These are phyloP conservation scores for Brachionus paranguensis DNA, from an alignment of 1,140 invertebrate species.

Conservation along the genomic window DNA sequence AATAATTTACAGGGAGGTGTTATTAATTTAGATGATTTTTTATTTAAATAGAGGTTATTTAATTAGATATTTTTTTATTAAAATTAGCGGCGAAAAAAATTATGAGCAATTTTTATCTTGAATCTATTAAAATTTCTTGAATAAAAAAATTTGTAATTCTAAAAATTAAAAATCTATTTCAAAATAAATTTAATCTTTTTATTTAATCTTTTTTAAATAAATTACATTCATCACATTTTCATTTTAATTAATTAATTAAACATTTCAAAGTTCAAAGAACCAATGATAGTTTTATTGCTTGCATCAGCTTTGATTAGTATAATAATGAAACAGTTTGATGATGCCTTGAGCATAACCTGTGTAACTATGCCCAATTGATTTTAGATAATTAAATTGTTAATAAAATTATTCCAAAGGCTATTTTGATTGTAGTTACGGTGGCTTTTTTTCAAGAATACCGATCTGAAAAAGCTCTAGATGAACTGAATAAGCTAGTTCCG, in stretches of 20 bases:
- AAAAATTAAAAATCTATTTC: too few species aligned
- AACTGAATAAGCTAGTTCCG: conserved; percentile 94
- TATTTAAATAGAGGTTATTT: too few species aligned
- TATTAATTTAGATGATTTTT: too few species aligned
- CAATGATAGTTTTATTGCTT: conserved; percentile 84
- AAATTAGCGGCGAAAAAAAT: too few species aligned
- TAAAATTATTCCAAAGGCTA: conserved; percentile 61
- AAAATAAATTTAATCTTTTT: too few species aligned
- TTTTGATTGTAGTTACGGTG: conserved; percentile 93
- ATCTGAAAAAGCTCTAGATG: conserved; percentile 98
- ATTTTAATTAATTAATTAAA: background rate
- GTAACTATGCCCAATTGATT: conserved; percentile 60
- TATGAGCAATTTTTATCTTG: too few species aligned
- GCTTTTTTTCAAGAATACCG: conserved; percentile 97
- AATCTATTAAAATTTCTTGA: too few species aligned
- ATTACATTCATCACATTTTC: background rate
- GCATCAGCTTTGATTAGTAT: conserved; percentile 91
- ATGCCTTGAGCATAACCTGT: conserved; percentile 94
- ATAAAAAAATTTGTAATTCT: too few species aligned
- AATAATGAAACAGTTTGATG: conserved; percentile 93
- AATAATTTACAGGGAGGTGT: too few species aligned
- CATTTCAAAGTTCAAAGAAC: conserved; percentile 80
- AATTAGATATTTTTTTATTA: too few species aligned
- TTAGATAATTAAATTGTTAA: background rate
- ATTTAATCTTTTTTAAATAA: background rate